Conservation (phyloP, 2,113 vertebrate species). For the Malurus elegans region DNA sequence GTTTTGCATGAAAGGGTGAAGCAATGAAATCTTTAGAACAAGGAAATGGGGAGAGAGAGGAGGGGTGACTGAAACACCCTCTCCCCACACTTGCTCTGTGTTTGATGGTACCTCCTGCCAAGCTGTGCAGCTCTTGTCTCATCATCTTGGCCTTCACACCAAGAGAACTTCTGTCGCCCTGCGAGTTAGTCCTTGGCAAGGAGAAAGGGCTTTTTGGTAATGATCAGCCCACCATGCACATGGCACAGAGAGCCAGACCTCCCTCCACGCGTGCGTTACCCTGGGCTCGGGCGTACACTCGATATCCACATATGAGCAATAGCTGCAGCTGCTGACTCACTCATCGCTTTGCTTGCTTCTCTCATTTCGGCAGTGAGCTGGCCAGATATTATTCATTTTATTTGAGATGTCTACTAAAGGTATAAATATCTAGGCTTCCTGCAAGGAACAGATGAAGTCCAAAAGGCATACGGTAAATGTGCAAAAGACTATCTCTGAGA, state of each 20-base stretch:
- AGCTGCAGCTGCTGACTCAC: constrained; percentile 32
- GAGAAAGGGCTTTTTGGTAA: neutral
- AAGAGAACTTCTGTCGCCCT: neutral
- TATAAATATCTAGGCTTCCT: neutral
- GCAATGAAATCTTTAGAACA: neutral
- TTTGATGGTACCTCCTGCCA: neutral
- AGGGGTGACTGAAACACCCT: neutral
- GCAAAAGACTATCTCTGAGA: neutral
- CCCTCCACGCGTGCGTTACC: neutral
- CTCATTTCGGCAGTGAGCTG: neutral
- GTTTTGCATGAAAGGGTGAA: neutral
- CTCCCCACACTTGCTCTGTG: neutral
- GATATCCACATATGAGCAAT: neutral
- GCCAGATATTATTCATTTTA: constrained; percentile 22
- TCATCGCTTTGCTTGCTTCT: neutral
- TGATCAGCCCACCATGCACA: neutral
- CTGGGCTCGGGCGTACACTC: neutral
- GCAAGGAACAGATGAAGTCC: neutral
- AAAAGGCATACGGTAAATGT: neutral
- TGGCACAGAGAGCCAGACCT: neutral
- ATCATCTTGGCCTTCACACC: neutral
- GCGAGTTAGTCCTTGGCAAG: neutral
- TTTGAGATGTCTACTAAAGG: neutral
- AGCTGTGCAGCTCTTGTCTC: neutral
- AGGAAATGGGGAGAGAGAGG: neutral